These are phyloP conservation scores for Calameuta idolon DNA, from an alignment of 2,888 invertebrate genomes.

Conservation along the genomic window DNA sequence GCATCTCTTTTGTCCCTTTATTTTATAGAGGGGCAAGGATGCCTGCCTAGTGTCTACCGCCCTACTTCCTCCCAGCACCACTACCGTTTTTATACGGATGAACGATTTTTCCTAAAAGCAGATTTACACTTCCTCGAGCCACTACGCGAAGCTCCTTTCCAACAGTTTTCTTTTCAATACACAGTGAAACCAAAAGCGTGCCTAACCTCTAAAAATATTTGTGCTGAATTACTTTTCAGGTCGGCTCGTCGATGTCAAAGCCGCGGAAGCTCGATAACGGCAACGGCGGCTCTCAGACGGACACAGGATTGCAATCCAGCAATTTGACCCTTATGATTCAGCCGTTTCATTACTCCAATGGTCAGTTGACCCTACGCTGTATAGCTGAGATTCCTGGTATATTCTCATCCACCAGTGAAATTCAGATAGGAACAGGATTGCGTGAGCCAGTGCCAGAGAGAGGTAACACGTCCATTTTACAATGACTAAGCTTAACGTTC, in stretches of 20 bases:
- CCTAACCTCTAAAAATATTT: conserved; percentile 1
- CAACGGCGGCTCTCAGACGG: conserved; percentile 21
- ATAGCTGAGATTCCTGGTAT: conserved; percentile 77
- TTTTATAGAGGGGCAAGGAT: not conserved
- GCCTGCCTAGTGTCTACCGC: not conserved
- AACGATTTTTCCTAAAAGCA: conserved; percentile 51
- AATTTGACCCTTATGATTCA: conserved; percentile 72
- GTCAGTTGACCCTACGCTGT: conserved; percentile 78
- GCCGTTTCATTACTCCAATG: conserved; percentile 73
- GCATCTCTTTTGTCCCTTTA: not conserved
- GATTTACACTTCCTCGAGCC: conserved; percentile 49
- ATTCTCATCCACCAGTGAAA: conserved; percentile 76
- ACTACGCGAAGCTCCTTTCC: conserved; percentile 10
- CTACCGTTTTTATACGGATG: conserved; percentile 26
- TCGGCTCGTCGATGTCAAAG: conserved; percentile 34
- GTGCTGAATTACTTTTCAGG: conserved; percentile 37
- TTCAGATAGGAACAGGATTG: conserved; percentile 77
- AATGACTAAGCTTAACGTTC: conserved; percentile 3
- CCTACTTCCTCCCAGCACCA: not conserved
- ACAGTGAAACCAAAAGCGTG: not conserved
- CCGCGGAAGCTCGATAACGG: conserved; percentile 40
- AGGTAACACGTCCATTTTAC: conserved; percentile 69
- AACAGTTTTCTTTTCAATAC: conserved; percentile 12
- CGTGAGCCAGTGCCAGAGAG: conserved; percentile 84
- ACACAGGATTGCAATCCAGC: conserved; percentile 69